phyloP scores from a whole-genome alignment of 2,888 invertebrate species.

The Arge pagana region DNA sequence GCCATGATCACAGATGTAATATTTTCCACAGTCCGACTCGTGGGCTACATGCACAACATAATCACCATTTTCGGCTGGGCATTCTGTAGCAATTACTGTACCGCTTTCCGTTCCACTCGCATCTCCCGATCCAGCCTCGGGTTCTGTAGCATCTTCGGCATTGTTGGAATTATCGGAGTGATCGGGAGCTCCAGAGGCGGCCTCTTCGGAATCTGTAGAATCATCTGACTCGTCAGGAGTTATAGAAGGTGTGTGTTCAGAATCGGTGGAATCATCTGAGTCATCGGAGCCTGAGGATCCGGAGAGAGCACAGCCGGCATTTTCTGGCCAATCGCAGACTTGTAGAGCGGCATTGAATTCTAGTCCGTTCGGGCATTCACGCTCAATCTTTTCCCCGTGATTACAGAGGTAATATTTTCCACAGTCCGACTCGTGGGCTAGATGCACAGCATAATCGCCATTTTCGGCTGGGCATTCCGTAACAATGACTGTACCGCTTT shows the following conservation, averaged over 20 bases:
- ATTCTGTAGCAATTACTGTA: conserved; percentile 21
- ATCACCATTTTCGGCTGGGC: conserved; percentile 14
- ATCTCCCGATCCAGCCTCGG: background rate
- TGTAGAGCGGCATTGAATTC: conserved; percentile 30
- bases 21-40: conserved; percentile 34
- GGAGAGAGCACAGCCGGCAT: conserved; percentile 20
- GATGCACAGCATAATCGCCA: background rate
- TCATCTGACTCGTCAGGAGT: background rate
- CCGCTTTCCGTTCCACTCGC: background rate
- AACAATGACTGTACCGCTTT: background rate
- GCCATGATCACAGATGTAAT: conserved; percentile 35
- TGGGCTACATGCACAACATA: conserved; percentile 25
- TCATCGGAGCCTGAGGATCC: background rate
- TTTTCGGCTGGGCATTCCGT: conserved; percentile 18
- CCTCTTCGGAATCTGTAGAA: background rate
- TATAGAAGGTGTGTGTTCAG: background rate
- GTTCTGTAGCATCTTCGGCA: too few relatives aligned
- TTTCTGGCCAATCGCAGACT: conserved; percentile 30
- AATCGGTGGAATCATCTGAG: background rate
- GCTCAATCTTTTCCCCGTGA: conserved; percentile 17
- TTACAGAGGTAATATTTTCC: conserved; percentile 35
- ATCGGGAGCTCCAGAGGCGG: too few relatives aligned
- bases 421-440: conserved; percentile 35
- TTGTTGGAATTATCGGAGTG: too few relatives aligned
- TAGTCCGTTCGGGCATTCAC: conserved; percentile 26